Conservation (phyloP, 2,797 vertebrate genomes). For the Eupleurogrammus muticus region DNA sequence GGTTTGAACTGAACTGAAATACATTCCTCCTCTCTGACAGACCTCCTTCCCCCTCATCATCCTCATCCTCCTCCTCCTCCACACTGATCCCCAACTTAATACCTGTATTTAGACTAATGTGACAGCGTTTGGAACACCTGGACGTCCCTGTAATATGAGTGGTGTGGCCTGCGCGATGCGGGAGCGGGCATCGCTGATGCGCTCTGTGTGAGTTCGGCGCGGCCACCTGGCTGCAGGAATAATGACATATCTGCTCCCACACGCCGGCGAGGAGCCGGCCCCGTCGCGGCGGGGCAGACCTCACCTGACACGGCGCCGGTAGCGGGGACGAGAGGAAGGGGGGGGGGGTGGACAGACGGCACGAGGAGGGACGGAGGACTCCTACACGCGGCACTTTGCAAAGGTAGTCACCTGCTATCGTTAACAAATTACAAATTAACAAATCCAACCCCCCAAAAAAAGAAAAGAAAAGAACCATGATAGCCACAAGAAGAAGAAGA, state of each 20-base stretch:
- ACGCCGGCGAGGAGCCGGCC: conserved; percentile 46
- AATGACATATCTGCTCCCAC: conserved; percentile 79
- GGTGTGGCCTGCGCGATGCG: conserved; percentile 37
- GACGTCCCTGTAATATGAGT: conserved; percentile 49
- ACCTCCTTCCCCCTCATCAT: conserved; percentile 13
- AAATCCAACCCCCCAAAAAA: too few species aligned
- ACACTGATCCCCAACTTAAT: conserved; percentile 46
- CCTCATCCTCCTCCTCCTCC: conserved; percentile 29
- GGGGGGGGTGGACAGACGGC: conserved; percentile 40
- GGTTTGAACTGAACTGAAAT: background rate
- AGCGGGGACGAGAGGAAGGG: conserved; percentile 9
- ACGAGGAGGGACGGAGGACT: conserved; percentile 42
- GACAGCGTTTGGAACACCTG: conserved; percentile 68
- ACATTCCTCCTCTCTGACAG: conserved; percentile 1
- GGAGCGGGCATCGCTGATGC: conserved; percentile 44
- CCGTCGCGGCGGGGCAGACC: conserved; percentile 61
- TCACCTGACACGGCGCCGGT: conserved; percentile 64
- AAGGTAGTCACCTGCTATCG: conserved; percentile 34
- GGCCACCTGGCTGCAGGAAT: conserved; percentile 75
- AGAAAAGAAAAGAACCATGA: conserved; percentile 7
- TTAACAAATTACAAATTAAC: background rate
- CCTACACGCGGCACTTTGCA: conserved; percentile 21
- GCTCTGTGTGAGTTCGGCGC: conserved; percentile 57
- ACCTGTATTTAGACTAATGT: conserved; percentile 69
- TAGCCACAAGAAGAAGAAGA: background rate